A percentile compares a stretch with the other conserved stretches of the same genome.
Conservation (phyloP, 2,113 vertebrate species). For the Melospiza georgiana region DNA sequence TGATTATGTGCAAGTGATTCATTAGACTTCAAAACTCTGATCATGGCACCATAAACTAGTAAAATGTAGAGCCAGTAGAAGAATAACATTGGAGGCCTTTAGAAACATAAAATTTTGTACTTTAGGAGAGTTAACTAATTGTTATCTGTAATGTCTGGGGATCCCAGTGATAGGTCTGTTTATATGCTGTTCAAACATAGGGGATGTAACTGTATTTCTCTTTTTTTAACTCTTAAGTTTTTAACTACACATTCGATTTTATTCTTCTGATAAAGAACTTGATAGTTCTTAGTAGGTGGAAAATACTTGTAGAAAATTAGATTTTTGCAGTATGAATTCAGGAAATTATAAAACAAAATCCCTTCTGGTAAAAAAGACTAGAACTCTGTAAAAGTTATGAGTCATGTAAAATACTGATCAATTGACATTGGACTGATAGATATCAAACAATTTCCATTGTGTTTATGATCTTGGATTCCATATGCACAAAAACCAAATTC, state of each 20-base stretch:
- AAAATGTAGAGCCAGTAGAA: not conserved
- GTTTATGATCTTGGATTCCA: not conserved
- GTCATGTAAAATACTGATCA: not conserved
- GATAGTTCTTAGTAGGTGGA: not conserved
- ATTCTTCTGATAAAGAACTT: not conserved
- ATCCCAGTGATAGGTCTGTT: not conserved
- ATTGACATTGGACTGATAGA: not conserved
- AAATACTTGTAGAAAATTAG: not conserved
- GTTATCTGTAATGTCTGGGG: not conserved
- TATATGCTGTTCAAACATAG: not conserved
- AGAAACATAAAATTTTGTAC: not conserved
- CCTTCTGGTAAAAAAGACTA: not conserved
- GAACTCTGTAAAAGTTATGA: not conserved
- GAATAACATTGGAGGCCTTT: not conserved
- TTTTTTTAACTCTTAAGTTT: not conserved
- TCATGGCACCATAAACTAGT: not conserved
- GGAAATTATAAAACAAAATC: not conserved
- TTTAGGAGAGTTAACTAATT: not conserved
- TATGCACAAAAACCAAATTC: not conserved
- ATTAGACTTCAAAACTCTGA: not conserved
- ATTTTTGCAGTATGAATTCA: not conserved
- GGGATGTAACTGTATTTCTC: not conserved
- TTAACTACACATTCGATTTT: not conserved
- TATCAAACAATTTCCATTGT: not conserved
- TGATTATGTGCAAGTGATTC: not conserved